These are phyloP conservation scores for Drosophila repletoides DNA, from an alignment of 1,140 invertebrate genomes.

Conservation along the genomic window DNA sequence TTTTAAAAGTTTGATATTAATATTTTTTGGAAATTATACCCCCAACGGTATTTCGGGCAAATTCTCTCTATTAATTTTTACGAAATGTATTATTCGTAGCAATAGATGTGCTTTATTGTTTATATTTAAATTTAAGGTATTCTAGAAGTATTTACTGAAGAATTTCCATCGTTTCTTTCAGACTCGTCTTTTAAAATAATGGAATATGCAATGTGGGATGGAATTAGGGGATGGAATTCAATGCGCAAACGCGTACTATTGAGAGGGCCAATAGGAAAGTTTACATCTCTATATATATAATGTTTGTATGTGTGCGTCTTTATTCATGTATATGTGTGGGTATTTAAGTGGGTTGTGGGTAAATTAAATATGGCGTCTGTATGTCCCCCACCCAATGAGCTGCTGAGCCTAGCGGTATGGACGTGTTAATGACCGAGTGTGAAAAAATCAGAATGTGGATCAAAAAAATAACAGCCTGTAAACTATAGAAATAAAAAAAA, in stretches of 20 bases:
- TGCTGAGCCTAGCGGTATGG: not conserved
- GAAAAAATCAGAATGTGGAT: constrained; percentile 1
- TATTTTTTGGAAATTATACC: too few species aligned
- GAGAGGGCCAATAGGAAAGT: constrained; percentile 66
- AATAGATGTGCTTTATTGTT: too few species aligned
- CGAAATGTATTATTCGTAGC: too few species aligned
- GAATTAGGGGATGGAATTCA: constrained; percentile 42
- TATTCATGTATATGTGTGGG: constrained; percentile 20
- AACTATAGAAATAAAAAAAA: too few species aligned
- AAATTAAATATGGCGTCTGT: constrained; percentile 71
- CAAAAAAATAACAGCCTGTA: constrained; percentile 3
- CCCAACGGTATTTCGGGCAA: too few species aligned
- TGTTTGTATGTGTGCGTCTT: not conserved
- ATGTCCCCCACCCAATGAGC: constrained; percentile 33
- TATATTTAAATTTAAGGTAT: too few species aligned
- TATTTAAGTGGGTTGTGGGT: constrained; percentile 44
- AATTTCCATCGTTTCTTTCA: constrained; percentile 14
- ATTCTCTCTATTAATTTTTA: too few species aligned
- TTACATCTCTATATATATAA: constrained; percentile 19
- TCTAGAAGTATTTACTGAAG: too few species aligned
- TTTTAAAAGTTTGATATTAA: too few species aligned
- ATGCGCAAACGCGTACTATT: constrained; percentile 56
- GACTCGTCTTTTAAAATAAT: constrained; percentile 24
- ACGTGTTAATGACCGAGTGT: constrained; percentile 20
- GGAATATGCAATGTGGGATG: constrained; percentile 16